Conservation (phyloP, 2,888 invertebrate genomes). For the Andrena praecox region DNA sequence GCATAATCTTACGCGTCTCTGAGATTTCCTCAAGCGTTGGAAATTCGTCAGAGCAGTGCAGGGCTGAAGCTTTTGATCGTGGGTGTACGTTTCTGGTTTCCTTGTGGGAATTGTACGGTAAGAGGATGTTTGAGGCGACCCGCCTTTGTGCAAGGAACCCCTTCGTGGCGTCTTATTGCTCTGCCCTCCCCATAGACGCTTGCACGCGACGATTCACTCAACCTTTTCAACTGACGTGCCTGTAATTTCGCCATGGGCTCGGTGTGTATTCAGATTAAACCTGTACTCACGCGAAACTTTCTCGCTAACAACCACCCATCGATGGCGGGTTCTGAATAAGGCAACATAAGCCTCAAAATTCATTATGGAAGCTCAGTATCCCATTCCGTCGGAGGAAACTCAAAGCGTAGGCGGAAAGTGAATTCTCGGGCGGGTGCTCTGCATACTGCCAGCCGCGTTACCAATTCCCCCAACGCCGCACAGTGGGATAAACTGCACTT, state of each 20-base stretch:
- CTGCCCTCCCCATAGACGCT: slow-evolving; percentile 6
- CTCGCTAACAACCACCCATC: slow-evolving; percentile 17
- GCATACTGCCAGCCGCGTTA: too few species aligned
- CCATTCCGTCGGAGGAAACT: neutral
- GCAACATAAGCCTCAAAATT: neutral
- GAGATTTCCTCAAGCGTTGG: neutral
- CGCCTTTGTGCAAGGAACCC: slow-evolving; percentile 34
- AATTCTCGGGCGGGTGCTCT: too few species aligned
- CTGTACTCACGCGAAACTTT: slow-evolving; percentile 6
- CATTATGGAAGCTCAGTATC: neutral
- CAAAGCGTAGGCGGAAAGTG: too few species aligned
- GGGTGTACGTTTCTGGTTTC: slow-evolving; percentile 31
- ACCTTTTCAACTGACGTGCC: slow-evolving; percentile 6
- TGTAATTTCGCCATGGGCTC: slow-evolving; percentile 30
- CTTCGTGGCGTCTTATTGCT: neutral
- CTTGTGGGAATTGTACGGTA: slow-evolving; percentile 41
- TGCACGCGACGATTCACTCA: slow-evolving; percentile 32
- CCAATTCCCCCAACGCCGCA: too few species aligned
- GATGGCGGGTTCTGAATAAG: neutral
- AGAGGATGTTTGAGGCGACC: slow-evolving; percentile 43
- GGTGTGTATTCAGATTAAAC: slow-evolving; percentile 11
- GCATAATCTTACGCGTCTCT: too few species aligned
- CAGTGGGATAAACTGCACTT: too few species aligned
- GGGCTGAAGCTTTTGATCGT: slow-evolving; percentile 19
- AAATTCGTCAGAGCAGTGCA: neutral